Evolutionary conservation across 53 echinoderm and acorn worm genomes (phyloP), one percentile per base, ranked within the genome.

Genomic region (Echinarachnius parma): DNA sequence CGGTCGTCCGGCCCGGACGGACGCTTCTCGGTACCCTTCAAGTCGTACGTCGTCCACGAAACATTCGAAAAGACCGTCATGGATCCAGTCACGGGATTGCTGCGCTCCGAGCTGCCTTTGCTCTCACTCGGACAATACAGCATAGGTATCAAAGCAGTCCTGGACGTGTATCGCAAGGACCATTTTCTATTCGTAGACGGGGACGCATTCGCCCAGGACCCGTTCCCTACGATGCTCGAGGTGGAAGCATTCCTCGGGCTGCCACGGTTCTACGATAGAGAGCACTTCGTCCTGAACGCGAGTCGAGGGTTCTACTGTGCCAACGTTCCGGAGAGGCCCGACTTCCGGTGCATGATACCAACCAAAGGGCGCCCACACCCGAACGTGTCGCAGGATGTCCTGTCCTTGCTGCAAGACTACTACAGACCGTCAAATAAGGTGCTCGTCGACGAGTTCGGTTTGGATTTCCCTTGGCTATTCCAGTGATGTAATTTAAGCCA

Each of bases 41-140:
- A 77, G 32, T 61, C 62, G 3, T 61, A 62, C 9, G 30, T 47
- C 13, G 20, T 77, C 8, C 61, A 25, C 19, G 21, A 57, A 20
- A 61, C 62, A 0, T 77, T 77, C 25, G 61, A 77, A 33, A 46
- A 62, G 48, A 77, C 77, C 5, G 62, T 77, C 24, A 2, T 77
- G 18, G n/a, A 35, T 0, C 62, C 61, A n/a, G n/a, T n/a, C n/a
- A n/a, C n/a, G n/a, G n/a, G n/a, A n/a, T n/a, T n/a, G n/a, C n/a
- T n/a, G n/a, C n/a, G n/a, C n/a, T n/a, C n/a, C n/a, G n/a, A n/a
- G n/a, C n/a, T n/a, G n/a, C n/a, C n/a, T n/a, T n/a, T n/a, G n/a
- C n/a, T n/a, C n/a, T n/a, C 1, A 2, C 33, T 4, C 20, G 52
- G 68, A 9, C 1, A 31, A 31, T 68, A 68, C 21, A 33, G 31